These are phyloP conservation scores for Austrolebias charrua DNA, from an alignment of 2,797 vertebrate species.

Conservation along the genomic window DNA sequence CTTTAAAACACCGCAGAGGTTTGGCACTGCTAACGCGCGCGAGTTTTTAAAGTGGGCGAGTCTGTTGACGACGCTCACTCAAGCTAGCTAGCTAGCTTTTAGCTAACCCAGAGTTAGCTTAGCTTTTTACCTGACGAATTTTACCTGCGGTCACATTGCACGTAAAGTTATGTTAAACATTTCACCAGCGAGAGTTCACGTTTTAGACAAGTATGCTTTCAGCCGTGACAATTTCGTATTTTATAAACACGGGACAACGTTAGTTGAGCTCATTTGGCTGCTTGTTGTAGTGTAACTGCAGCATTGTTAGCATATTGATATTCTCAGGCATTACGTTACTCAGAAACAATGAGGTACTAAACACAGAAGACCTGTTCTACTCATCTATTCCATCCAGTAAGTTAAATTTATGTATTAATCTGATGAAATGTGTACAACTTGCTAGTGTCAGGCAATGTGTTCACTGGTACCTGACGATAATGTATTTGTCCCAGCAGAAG, in stretches of 20 bases:
- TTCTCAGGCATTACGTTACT: neutral
- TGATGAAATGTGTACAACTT: neutral
- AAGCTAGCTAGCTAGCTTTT: slow-evolving; percentile 12
- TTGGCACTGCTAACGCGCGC: slow-evolving; percentile 79
- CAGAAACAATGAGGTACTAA: neutral
- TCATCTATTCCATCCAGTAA: slow-evolving; percentile 29
- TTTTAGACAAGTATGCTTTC: too few relatives aligned
- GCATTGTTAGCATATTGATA: slow-evolving; percentile 1
- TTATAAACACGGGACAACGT: neutral
- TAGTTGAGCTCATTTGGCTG: neutral
- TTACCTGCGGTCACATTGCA: neutral
- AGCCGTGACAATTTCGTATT: too few relatives aligned
- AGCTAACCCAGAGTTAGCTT: slow-evolving; percentile 11
- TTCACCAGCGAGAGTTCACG: fast-evolving
- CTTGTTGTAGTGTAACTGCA: slow-evolving; percentile 26
- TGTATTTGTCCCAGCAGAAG: slow-evolving; percentile 6
- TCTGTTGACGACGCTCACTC: neutral
- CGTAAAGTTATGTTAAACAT: neutral
- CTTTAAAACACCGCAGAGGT: neutral
- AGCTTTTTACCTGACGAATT: neutral
- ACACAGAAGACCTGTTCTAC: neutral
- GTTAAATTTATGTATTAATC: neutral
- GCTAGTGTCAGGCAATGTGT: too few relatives aligned
- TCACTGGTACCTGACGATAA: too few relatives aligned
- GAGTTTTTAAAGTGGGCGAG: slow-evolving; percentile 79